These are phyloP conservation scores for Lysandra coridon DNA, from an alignment of 2,888 invertebrate genomes.

Conservation along the genomic window DNA sequence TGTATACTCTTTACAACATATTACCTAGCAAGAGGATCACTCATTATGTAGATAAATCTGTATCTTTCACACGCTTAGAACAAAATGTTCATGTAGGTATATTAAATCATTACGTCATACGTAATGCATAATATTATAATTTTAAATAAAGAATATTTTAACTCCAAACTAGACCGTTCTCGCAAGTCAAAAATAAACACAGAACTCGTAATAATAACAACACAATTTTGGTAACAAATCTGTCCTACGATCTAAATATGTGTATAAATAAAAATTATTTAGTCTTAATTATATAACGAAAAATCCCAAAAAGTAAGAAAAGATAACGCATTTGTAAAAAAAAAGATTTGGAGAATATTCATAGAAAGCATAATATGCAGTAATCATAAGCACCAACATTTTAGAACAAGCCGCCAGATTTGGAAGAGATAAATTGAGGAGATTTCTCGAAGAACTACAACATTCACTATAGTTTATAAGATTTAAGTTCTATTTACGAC, in stretches of 20 bases:
- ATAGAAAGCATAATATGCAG: neutral
- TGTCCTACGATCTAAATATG: neutral
- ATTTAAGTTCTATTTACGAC: no score
- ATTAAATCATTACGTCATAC: no score
- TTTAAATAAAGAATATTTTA: no score
- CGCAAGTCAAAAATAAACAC: neutral
- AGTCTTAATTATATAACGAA: neutral
- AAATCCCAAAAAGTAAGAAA: neutral
- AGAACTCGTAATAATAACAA: neutral
- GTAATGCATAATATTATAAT: no score
- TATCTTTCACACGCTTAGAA: no score
- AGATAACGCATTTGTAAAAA: neutral
- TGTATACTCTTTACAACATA: no score
- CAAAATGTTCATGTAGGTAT: no score
- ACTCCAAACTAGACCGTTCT: neutral
- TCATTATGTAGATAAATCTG: no score
- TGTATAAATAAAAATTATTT: neutral
- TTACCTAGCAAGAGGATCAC: no score
- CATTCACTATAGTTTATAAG: neutral
- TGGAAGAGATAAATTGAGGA: neutral
- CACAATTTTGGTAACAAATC: conserved; percentile 1
- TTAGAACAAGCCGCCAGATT: neutral
- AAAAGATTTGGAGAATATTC: neutral
- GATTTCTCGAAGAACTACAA: neutral
- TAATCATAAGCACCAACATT: neutral